A percentile compares a stretch with the other conserved stretches of the same genome.
Conservation (phyloP, 64 coral and sea anemone genomes). For the Montipora efflorescens region DNA sequence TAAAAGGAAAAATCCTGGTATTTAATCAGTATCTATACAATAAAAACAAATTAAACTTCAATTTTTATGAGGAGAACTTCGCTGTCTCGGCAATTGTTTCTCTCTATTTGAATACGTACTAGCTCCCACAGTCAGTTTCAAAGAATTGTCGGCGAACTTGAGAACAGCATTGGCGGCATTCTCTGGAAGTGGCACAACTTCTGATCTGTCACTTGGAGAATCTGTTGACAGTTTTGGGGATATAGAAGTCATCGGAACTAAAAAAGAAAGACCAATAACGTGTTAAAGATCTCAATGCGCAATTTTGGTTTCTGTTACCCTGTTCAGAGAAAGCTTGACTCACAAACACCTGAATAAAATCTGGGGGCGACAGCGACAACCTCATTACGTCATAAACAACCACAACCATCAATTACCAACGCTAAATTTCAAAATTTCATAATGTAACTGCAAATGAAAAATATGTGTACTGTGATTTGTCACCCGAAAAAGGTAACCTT, state of each 20-base stretch:
- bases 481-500: too few relatives aligned
- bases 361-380: too few relatives aligned
- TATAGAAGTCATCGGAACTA: constrained; percentile 52
- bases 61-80: too few relatives aligned
- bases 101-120: constrained; percentile 37
- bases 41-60: too few relatives aligned
- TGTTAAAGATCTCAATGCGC: not conserved
- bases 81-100: not conserved
- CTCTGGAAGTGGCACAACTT: constrained; percentile 70
- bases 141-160: constrained; percentile 68
- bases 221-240: constrained; percentile 16
- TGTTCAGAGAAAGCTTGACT: not conserved
- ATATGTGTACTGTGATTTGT: too few relatives aligned
- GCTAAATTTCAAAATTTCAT: too few relatives aligned
- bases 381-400: too few relatives aligned
- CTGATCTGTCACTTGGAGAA: constrained; percentile 53
- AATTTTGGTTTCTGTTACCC: not conserved
- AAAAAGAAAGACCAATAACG: not conserved
- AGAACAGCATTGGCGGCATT: constrained; percentile 91
- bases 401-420: too few relatives aligned
- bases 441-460: too few relatives aligned
- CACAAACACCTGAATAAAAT: too few relatives aligned
- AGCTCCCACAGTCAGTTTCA: constrained; percentile 60
- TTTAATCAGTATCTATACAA: too few relatives aligned
- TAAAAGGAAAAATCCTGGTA: too few relatives aligned